A percentile compares a stretch with the other conserved stretches of the same genome.
phyloP scores from a whole-genome alignment of 2,113 vertebrate species.

The Heptranchias perlo region DNA sequence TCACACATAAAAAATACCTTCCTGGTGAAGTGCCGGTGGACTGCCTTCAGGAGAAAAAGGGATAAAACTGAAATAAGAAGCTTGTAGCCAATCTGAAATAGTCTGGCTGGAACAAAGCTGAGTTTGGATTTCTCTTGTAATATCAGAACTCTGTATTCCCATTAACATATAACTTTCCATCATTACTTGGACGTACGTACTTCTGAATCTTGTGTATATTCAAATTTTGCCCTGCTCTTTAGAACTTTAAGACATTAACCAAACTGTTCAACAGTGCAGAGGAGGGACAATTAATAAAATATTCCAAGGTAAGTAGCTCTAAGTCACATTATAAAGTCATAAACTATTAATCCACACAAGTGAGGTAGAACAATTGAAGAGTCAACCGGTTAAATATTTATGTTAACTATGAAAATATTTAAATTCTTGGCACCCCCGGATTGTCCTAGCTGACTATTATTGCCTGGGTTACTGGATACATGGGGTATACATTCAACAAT shows the following conservation, averaged over 20 bases:
- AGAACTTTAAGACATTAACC: neutral
- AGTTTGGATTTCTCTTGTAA: neutral
- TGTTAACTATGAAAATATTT: slow-evolving; percentile 20
- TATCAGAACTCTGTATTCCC: neutral
- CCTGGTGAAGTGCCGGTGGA: neutral
- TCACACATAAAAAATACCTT: neutral
- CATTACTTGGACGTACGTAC: neutral
- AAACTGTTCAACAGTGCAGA: neutral
- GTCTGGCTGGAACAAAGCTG: neutral
- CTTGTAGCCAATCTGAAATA: neutral
- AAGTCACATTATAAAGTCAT: neutral
- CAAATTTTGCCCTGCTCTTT: neutral
- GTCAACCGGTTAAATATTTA: slow-evolving; percentile 25
- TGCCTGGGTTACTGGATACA: neutral
- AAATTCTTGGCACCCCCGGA: neutral
- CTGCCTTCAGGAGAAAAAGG: neutral
- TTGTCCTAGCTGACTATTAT: neutral
- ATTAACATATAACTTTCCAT: neutral
- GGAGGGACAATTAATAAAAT: slow-evolving; percentile 10
- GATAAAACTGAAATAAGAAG: neutral
- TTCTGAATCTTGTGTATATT: neutral
- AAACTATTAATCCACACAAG: neutral
- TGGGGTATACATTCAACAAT: neutral
- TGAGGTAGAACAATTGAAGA: slow-evolving; percentile 13
- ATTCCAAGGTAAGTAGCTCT: slow-evolving; percentile 17